These are phyloP conservation scores for Corapipo altera DNA, from an alignment of 2,113 vertebrate species.

Conservation along the genomic window DNA sequence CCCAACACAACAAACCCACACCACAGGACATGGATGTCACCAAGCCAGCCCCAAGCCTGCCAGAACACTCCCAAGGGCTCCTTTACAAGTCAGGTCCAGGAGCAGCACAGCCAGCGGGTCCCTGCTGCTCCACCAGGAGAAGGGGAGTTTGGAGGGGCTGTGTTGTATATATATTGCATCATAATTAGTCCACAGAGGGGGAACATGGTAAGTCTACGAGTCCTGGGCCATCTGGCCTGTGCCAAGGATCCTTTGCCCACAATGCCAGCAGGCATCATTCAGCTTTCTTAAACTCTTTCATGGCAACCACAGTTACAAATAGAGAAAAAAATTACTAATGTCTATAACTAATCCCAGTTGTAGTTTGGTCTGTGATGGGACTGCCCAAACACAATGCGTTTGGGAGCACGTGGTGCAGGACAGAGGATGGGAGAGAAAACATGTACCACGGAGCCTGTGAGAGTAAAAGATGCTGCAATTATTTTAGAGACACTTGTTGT, in stretches of 20 bases:
- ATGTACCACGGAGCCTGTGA: neutral
- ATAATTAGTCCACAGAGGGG: neutral
- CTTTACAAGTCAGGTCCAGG: neutral
- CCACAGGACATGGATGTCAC: accelerated
- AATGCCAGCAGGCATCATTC: neutral
- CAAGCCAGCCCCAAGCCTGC: neutral
- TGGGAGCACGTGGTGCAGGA: neutral
- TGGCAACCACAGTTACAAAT: neutral
- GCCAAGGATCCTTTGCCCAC: neutral
- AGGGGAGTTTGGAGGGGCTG: neutral
- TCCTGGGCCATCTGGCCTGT: neutral
- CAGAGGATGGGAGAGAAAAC: neutral
- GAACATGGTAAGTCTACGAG: neutral
- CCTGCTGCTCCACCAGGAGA: accelerated
- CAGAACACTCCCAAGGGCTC: accelerated
- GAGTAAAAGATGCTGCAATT: neutral
- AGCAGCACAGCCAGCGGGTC: neutral
- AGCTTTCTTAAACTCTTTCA: neutral
- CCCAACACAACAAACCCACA: neutral
- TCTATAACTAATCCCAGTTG: neutral
- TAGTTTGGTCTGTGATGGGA: neutral
- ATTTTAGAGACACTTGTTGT: neutral
- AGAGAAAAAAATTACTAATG: neutral
- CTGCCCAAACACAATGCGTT: neutral
- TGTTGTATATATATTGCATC: accelerated